phyloP scores from a whole-genome alignment of 2,888 invertebrate genomes.

The Drosophila trichaetosa region DNA sequence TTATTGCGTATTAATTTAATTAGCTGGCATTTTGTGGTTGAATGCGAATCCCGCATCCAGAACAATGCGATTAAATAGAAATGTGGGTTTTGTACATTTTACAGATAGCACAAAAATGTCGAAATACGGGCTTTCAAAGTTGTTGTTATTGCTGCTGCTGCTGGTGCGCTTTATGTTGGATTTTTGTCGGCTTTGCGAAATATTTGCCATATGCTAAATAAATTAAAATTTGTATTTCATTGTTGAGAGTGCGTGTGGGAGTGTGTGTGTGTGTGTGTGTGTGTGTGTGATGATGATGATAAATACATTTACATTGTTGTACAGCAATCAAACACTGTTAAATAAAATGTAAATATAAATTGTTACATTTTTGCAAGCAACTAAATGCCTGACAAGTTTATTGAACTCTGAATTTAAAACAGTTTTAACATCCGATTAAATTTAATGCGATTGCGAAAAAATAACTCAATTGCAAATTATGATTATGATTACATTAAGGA shows the following conservation, averaged over 20 bases:
- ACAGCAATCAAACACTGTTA: slow-evolving; percentile 17
- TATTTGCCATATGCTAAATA: slow-evolving; percentile 69
- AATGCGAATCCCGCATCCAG: slow-evolving; percentile 31
- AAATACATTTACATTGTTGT: slow-evolving; percentile 46
- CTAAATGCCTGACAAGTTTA: slow-evolving; percentile 39
- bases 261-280: background rate
- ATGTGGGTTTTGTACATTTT: slow-evolving; percentile 42
- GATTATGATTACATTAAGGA: background rate
- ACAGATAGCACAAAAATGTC: slow-evolving; percentile 47
- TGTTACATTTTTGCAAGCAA: slow-evolving; percentile 35
- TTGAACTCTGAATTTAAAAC: slow-evolving; percentile 28
- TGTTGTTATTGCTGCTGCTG: slow-evolving; percentile 27
- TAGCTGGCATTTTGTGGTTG: slow-evolving; percentile 74
- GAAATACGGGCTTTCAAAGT: slow-evolving; percentile 48
- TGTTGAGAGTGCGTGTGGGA: slow-evolving; percentile 27
- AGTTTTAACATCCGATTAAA: background rate
- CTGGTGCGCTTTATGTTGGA: slow-evolving; percentile 37
- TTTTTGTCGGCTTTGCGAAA: slow-evolving; percentile 53
- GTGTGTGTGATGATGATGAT: slow-evolving; percentile 29
- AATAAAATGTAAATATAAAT: slow-evolving; percentile 38
- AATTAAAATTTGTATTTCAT: slow-evolving; percentile 67
- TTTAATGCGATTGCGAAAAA: background rate
- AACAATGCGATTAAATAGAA: slow-evolving; percentile 64
- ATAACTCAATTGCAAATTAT: slow-evolving; percentile 3
- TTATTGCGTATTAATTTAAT: slow-evolving; percentile 75